phyloP scores from a whole-genome alignment of 2,797 vertebrate species.

The Malurus splendens region DNA sequence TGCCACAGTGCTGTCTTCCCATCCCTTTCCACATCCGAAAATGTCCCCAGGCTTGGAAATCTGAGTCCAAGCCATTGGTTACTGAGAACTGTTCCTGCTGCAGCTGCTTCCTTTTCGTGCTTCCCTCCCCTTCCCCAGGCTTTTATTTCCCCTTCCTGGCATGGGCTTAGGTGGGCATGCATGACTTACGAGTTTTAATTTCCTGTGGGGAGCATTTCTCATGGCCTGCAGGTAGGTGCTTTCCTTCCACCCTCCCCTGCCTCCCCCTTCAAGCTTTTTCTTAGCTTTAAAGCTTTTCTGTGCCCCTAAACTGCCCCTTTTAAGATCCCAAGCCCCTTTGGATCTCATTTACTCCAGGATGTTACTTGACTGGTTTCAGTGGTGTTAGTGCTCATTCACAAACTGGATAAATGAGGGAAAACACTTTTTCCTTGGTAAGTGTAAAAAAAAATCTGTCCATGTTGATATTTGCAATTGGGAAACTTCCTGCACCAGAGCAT shows the following conservation, averaged over 20 bases:
- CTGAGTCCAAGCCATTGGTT: background rate
- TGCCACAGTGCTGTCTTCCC: background rate
- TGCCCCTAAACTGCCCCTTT: background rate
- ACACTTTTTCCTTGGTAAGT: background rate
- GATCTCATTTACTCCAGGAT: background rate
- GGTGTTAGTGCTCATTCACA: background rate
- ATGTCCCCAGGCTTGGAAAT: background rate
- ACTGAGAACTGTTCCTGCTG: background rate
- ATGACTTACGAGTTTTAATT: constrained; percentile 44
- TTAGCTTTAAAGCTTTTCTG: background rate
- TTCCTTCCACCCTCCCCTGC: background rate
- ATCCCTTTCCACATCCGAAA: background rate
- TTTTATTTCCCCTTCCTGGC: constrained; percentile 36
- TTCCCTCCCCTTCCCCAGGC: background rate
- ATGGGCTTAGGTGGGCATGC: constrained; percentile 29
- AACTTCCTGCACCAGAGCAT: background rate
- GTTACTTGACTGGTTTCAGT: background rate
- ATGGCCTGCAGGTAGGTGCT: constrained; percentile 29
- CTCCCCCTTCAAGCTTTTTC: background rate
- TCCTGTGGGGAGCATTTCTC: constrained; percentile 39
- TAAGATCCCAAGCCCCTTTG: background rate
- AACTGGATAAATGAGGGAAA: background rate
- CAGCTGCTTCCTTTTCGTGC: background rate
- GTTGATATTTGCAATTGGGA: background rate
- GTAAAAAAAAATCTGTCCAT: background rate